phyloP scores from a whole-genome alignment of 2,888 invertebrate genomes.

The Rotaria magnacalcarata region DNA sequence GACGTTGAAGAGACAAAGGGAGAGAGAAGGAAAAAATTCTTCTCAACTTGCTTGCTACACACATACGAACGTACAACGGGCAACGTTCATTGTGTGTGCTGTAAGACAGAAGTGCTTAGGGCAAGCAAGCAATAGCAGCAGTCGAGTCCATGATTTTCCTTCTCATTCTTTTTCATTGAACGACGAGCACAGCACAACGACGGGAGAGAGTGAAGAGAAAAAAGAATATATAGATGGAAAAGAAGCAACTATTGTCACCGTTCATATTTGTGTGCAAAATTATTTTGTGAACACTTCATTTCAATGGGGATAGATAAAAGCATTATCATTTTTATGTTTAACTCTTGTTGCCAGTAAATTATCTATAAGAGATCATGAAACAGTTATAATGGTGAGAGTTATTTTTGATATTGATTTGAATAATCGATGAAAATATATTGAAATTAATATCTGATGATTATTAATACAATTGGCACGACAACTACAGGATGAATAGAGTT shows the following conservation, averaged over 20 bases:
- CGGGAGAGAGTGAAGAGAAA: neutral
- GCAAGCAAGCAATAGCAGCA: neutral
- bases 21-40: neutral
- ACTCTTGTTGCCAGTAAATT: no score
- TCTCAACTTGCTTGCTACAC: neutral
- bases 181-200: neutral
- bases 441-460: no score
- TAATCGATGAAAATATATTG: no score
- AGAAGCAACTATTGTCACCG: neutral
- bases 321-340: no score
- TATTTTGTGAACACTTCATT: no score
- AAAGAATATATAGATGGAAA: neutral
- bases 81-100: neutral
- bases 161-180: neutral
- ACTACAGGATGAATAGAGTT: no score
- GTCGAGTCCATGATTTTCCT: neutral
- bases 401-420: no score
- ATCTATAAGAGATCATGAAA: no score
- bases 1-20: slow-evolving; percentile 5
- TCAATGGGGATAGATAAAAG: no score
- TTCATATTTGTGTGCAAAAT: neutral
- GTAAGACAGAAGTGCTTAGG: neutral
- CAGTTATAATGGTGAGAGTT: no score
- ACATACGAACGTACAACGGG: neutral
- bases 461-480: no score